Conservation (phyloP, 1,140 invertebrate genomes). For the Zaprionus vittiger region DNA sequence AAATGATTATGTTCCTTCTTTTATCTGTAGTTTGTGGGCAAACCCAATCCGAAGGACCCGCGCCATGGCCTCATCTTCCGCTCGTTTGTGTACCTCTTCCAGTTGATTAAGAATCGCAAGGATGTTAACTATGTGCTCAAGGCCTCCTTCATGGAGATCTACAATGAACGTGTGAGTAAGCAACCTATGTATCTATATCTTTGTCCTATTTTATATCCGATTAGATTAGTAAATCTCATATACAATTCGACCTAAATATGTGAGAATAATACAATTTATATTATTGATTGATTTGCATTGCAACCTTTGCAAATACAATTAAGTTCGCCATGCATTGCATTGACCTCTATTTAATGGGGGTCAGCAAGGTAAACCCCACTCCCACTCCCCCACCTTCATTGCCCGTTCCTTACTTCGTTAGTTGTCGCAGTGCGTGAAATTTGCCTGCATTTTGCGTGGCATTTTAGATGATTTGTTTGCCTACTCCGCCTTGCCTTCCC, state of each 20-base stretch:
- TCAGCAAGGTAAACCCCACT: constrained; percentile 21
- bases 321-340: constrained; percentile 46
- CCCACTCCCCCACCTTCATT: not conserved
- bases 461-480: constrained; percentile 76
- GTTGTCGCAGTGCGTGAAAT: constrained; percentile 55
- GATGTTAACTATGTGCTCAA: constrained; percentile 94
- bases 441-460: constrained; percentile 58
- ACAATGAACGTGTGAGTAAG: constrained; percentile 94
- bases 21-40: constrained; percentile 65
- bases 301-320: constrained; percentile 47
- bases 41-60: constrained; percentile 84
- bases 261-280: not conserved
- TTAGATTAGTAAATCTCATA: not conserved
- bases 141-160: constrained; percentile 97
- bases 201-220: not conserved
- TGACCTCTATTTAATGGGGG: constrained; percentile 66
- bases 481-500: not conserved
- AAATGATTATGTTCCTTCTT: not conserved
- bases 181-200: not conserved
- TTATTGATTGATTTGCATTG: constrained; percentile 42
- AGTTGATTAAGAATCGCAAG: constrained; percentile 90
- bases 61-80: constrained; percentile 94
- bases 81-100: constrained; percentile 95
- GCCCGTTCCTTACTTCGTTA: constrained; percentile 6
- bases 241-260: not conserved